Base-by-base conservation (phyloP, 92 coral and sea anemone species). In the Palythoa caribaeorum region DNA sequence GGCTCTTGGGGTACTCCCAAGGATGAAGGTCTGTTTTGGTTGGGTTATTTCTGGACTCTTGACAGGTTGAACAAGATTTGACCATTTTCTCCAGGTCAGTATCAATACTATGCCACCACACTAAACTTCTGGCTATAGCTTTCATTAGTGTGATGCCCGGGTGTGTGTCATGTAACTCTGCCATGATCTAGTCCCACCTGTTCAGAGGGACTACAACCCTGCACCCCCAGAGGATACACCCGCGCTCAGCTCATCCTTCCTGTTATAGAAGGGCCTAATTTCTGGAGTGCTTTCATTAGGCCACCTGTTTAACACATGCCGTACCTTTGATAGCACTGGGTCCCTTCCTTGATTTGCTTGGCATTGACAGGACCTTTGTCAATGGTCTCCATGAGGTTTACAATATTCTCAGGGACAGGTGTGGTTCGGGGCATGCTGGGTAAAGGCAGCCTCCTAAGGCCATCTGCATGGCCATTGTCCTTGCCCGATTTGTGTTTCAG, bases 381-480 rank as follows among this genome's bases (percentile, higher is more conserved):
- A 20, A 38, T 17, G 38, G 16, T 63, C 15, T 57, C 40, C 28
- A 50, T 40, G 5, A 81, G 48, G n/a, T 71, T n/a, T n/a, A n/a
- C n/a, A n/a, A 51, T 51, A 10, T 51, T 10, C 55, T 51, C 55
- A 5, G 55, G 55, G 55, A 51, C 55, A 51, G 55, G 55, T 51
- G 55, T 51, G 5, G 55, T 51, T 51, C 10, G 55, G 55, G 10
- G 55, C 55, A 51, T 5, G 55, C 10, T 5, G 10, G 55, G 55
- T 51, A 51, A 51, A 51, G 55, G 87, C 57, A 69, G 78, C 13
- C 77, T 35, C 36, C 87, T 83, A 65, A 83, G 87, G 59, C 54
- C 78, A 83, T 83, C 87, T 9, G 87, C 87, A 62, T 83, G 50
- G 28, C 53, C 87, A 66, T 83, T 65, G 9, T 28, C 78, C 55